phyloP scores from a whole-genome alignment of 2,113 vertebrate genomes.

The Trogon melanurus region DNA sequence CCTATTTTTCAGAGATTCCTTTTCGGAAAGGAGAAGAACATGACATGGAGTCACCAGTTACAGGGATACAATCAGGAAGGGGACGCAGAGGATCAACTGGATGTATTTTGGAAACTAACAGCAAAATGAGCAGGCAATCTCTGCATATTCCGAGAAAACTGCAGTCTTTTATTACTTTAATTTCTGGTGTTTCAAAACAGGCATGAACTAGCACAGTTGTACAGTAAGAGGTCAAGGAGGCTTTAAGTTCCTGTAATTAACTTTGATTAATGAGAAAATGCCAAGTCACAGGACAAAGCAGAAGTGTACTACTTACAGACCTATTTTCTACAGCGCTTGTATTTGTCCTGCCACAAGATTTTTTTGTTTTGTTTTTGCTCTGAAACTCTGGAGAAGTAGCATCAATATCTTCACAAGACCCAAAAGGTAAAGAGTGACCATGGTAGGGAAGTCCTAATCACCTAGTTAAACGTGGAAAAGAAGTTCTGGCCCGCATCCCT shows the following conservation, averaged over 20 bases:
- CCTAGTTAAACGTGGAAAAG: not conserved
- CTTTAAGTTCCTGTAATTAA: not conserved
- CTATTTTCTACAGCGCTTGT: not conserved
- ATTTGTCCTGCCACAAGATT: not conserved
- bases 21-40: not conserved
- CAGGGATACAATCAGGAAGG: not conserved
- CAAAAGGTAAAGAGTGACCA: not conserved
- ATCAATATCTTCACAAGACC: not conserved
- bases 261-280: not conserved
- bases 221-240: not conserved
- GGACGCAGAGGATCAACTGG: not conserved
- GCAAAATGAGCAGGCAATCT: not conserved
- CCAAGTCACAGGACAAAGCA: not conserved
- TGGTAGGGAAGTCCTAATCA: not conserved
- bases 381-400: not conserved
- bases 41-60: not conserved
- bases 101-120: not conserved
- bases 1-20: not conserved
- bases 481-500: rapidly evolving
- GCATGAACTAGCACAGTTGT: not conserved
- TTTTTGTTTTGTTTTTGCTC: not conserved
- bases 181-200: not conserved
- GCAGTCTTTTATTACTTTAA: not conserved
- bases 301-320: not conserved
- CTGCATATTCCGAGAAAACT: not conserved